Conservation (phyloP, 2,797 vertebrate genomes). For the Prionace glauca region DNA sequence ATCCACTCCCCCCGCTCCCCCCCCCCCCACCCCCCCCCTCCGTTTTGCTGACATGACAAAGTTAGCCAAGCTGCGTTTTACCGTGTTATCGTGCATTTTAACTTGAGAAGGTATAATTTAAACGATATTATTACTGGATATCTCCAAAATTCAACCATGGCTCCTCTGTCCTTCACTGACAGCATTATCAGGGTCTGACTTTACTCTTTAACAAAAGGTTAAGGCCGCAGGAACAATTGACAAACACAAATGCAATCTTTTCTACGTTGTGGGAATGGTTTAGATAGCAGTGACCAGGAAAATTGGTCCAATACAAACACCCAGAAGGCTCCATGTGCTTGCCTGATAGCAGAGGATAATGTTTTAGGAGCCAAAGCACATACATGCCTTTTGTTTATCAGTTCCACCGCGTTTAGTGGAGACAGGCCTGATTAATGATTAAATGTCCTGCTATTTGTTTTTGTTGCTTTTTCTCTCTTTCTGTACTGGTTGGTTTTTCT, state of each 20-base stretch:
- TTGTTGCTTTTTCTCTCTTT: background rate
- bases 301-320: conserved; percentile 17
- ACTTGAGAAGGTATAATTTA: background rate
- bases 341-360: conserved; percentile 10
- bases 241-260: conserved; percentile 17
- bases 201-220: conserved; percentile 30
- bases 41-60: background rate
- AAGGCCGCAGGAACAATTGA: background rate
- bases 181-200: background rate
- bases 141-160: background rate
- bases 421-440: conserved; percentile 39
- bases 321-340: conserved; percentile 16
- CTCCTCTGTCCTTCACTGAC: background rate
- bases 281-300: conserved; percentile 4
- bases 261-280: conserved; percentile 20
- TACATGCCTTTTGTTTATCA: conserved; percentile 36
- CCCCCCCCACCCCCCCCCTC: too few relatives aligned
- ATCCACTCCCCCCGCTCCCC: too few relatives aligned
- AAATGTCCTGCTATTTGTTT: conserved; percentile 36
- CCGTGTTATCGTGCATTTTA: background rate
- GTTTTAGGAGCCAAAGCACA: conserved; percentile 33
- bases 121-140: background rate
- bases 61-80: background rate
- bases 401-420: conserved; percentile 16
- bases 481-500: background rate